A percentile compares a stretch with the other conserved stretches of the same genome.
phyloP scores from a whole-genome alignment of 1,140 invertebrate species.

The Delia radicum region DNA sequence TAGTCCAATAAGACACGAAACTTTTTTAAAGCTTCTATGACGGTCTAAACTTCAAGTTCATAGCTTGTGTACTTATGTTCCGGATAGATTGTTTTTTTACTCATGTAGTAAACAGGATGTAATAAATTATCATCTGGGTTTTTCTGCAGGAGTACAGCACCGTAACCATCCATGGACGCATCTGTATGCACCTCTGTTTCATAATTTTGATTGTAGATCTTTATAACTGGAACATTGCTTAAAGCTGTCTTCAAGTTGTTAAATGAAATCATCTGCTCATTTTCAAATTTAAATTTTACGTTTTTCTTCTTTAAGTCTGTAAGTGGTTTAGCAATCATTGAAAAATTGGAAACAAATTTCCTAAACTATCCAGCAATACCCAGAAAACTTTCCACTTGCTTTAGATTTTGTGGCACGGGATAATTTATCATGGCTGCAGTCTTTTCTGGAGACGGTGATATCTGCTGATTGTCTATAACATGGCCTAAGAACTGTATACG shows the following conservation, averaged over 20 bases:
- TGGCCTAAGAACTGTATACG: constrained; percentile 48
- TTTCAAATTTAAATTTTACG: background rate
- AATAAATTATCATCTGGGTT: constrained; percentile 43
- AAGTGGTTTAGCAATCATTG: constrained; percentile 33
- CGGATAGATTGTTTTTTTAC: constrained; percentile 47
- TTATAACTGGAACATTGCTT: constrained; percentile 42
- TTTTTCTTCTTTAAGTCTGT: constrained; percentile 10
- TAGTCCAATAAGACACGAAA: constrained; percentile 35
- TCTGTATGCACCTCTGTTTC: constrained; percentile 52
- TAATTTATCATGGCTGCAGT: background rate
- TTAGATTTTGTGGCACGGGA: background rate
- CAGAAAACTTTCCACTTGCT: constrained; percentile 38
- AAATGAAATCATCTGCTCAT: background rate
- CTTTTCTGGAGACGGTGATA: constrained; percentile 39
- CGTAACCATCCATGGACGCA: no score
- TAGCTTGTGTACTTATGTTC: constrained; percentile 49
- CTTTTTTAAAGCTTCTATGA: constrained; percentile 45
- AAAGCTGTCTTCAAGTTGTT: constrained; percentile 17
- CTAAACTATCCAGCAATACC: constrained; percentile 35
- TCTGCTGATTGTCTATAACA: constrained; percentile 36
- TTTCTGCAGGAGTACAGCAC: constrained; percentile 44
- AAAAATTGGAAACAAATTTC: constrained; percentile 37
- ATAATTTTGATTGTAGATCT: constrained; percentile 38
- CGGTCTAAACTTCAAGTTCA: constrained; percentile 8
- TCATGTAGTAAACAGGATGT: constrained; percentile 55